Evolutionary conservation across 2,888 invertebrate species (phyloP).

Genomic region (Merodon equestris): DNA sequence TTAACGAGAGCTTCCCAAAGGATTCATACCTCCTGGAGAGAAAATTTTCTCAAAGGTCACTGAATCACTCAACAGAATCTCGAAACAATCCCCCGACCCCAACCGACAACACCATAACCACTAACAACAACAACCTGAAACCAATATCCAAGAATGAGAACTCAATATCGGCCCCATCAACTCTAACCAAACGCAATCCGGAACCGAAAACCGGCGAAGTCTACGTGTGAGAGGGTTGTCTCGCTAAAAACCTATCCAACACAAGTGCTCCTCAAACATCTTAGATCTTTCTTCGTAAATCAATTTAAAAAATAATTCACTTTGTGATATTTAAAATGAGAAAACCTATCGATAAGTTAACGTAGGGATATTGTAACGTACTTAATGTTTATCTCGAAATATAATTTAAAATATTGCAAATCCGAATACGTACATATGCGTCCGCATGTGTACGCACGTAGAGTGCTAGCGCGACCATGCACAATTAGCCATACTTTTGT

Average conservation of each 20-base stretch:
- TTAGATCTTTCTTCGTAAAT: too few relatives aligned
- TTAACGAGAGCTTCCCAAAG: slow-evolving; percentile 72
- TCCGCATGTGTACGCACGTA: too few relatives aligned
- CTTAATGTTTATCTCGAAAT: slow-evolving; percentile 42
- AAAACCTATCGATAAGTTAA: too few relatives aligned
- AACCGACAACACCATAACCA: neutral
- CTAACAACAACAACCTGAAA: slow-evolving; percentile 29
- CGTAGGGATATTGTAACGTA: too few relatives aligned
- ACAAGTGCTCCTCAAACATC: neutral
- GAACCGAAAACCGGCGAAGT: slow-evolving; percentile 78
- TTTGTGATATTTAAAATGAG: slow-evolving; percentile 58
- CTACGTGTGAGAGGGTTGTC: slow-evolving; percentile 73
- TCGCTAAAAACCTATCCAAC: slow-evolving; percentile 30
- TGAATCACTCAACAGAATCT: slow-evolving; percentile 53
- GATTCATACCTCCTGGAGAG: slow-evolving; percentile 73
- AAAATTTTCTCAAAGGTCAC: slow-evolving; percentile 72
- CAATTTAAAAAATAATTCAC: too few relatives aligned
- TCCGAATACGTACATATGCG: too few relatives aligned
- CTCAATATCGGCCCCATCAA: slow-evolving; percentile 76
- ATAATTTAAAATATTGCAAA: slow-evolving; percentile 6
- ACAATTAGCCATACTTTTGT: slow-evolving; percentile 52
- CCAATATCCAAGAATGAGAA: slow-evolving; percentile 51
- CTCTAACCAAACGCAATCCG: slow-evolving; percentile 76
- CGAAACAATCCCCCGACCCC: slow-evolving; percentile 43
- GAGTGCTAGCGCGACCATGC: slow-evolving; percentile 15